These are phyloP conservation scores for Papilio gigon DNA, from an alignment of 2,888 invertebrate species.

Conservation along the genomic window DNA sequence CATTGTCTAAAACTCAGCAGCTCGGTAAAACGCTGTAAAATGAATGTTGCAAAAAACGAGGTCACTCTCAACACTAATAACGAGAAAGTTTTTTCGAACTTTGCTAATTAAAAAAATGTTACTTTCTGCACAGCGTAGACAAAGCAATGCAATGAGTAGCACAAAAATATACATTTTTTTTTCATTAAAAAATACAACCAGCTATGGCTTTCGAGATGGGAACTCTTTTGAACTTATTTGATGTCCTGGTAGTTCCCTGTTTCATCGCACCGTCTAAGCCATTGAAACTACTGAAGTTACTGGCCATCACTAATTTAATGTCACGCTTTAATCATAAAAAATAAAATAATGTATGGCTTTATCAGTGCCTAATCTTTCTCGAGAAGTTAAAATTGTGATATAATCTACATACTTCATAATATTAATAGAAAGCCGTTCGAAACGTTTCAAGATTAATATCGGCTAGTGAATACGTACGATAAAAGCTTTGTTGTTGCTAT, in stretches of 20 bases:
- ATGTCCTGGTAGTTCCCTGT: too few relatives aligned
- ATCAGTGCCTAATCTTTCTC: too few relatives aligned
- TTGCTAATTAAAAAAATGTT: slow-evolving; percentile 16
- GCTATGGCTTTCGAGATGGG: neutral
- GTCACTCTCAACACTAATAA: slow-evolving; percentile 13
- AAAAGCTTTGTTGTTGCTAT: slow-evolving; percentile 6
- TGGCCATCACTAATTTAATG: too few relatives aligned
- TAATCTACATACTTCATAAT: too few relatives aligned
- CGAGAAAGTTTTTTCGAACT: slow-evolving; percentile 8
- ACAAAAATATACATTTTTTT: neutral
- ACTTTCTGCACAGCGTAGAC: neutral
- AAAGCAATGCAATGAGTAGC: too few relatives aligned
- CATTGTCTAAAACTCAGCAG: slow-evolving; percentile 18
- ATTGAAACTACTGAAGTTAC: too few relatives aligned
- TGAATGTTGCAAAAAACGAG: slow-evolving; percentile 8
- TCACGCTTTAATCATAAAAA: too few relatives aligned
- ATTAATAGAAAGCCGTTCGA: too few relatives aligned
- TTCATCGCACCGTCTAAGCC: too few relatives aligned
- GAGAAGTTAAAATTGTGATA: too few relatives aligned
- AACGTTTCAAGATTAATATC: neutral
- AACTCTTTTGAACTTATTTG: neutral
- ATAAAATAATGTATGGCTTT: too few relatives aligned
- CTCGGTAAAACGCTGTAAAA: slow-evolving; percentile 19
- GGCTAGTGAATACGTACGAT: neutral
- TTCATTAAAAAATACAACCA: neutral